Base-by-base conservation (phyloP, 2,888 invertebrate genomes). In the Cyclophora punctaria region DNA sequence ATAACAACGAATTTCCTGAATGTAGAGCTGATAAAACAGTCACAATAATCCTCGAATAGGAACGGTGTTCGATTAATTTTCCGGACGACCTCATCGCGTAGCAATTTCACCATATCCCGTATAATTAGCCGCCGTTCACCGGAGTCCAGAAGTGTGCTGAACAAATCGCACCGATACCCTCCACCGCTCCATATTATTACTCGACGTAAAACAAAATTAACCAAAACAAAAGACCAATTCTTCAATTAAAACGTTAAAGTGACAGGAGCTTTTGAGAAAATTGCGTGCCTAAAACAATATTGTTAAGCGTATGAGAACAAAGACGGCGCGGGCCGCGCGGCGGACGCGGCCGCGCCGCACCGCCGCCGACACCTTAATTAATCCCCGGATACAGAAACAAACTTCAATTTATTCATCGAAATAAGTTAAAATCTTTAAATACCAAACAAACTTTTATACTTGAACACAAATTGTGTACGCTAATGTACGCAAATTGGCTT, bases 371-470 rank as follows among this genome's bases (percentile, higher is more conserved):
- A 45, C 41, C 54, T 60, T 63, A 67, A 66, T 68, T 63, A 64
- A 64, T 64, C 58, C 58, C 50, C 46, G 59, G 48, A 47, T 51
- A 53, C 53, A 53, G 54, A 54, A 55, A 54, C 52, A 60, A 63
- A 57, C 60, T 59, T 60, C 50, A 65, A 64, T 60, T 66, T 52
- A 62, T 64, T 64, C 60, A 61, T 61, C 60, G 58, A 63, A 62
- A 54, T 48, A 53, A 61, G 55, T 64, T 69, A 53, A 58, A 62
- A 62, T 65, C 57, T 60, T 59, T 47, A 55, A 65, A 64, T 58
- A 62, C 59, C 5, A 37, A 37, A 37, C 37, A 4, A 37, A 37
- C 4, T 37, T 37, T 37, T 37, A 37, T 20, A 37, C 37, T 37
- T 4, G 37, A 37, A 37, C 37, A 37, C 37, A 37, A 37, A 5